Evolutionary conservation across 2,888 invertebrate species (phyloP).

Genomic region (Clepsis dumicolana): DNA sequence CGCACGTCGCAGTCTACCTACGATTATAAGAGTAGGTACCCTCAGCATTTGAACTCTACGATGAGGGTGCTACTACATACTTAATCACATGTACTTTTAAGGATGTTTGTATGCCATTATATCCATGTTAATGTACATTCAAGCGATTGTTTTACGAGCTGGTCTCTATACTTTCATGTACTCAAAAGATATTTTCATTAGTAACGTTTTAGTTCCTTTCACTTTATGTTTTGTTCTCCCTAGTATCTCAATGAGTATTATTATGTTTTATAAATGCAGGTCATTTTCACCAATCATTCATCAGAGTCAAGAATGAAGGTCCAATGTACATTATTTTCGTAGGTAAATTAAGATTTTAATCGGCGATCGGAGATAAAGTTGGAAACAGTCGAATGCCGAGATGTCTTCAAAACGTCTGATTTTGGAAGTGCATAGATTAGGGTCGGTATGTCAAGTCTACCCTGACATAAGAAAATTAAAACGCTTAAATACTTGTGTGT

Average conservation of each 20-base stretch:
- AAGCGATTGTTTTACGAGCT: conserved; percentile 67
- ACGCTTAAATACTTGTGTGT: conserved; percentile 83
- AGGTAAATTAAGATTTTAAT: conserved; percentile 73
- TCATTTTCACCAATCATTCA: conserved; percentile 63
- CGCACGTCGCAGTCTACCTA: conserved; percentile 38
- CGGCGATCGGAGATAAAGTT: conserved; percentile 58
- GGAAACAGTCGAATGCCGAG: conserved; percentile 55
- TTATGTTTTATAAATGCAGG: conserved; percentile 57
- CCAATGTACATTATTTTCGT: conserved; percentile 80
- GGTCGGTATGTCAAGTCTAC: conserved; percentile 60
- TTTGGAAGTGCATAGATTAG: conserved; percentile 62
- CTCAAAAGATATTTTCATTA: conserved; percentile 73
- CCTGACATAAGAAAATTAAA: conserved; percentile 69
- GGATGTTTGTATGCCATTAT: conserved; percentile 76
- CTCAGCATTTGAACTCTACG: conserved; percentile 43
- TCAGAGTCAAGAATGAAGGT: conserved; percentile 71
- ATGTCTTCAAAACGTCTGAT: conserved; percentile 70
- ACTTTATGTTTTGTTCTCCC: conserved; percentile 58
- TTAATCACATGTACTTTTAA: conserved; percentile 67
- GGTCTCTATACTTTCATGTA: conserved; percentile 81
- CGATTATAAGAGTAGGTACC: conserved; percentile 43
- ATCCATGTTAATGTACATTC: conserved; percentile 55
- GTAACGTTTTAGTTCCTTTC: conserved; percentile 66
- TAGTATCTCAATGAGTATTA: conserved; percentile 56
- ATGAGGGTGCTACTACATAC: conserved; percentile 57